Conservation (phyloP, 92 coral and sea anemone genomes). For the Epizoanthus ramosus region DNA sequence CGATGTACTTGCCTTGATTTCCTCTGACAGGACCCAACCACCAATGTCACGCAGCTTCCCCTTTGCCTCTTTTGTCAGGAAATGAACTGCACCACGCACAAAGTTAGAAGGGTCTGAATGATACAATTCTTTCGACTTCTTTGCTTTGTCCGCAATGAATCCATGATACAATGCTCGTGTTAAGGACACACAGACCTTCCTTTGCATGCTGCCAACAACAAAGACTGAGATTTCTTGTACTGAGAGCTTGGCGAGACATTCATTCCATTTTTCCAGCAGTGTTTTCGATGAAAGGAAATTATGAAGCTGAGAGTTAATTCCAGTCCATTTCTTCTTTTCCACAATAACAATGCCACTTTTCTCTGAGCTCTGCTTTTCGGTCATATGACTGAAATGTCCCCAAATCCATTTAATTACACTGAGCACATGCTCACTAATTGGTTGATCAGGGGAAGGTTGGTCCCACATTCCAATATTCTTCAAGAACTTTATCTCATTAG, state of each 20-base stretch:
- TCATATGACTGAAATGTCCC: too few relatives aligned
- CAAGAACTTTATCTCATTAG: too few relatives aligned
- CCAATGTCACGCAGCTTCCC: constrained; percentile 47
- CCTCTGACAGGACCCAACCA: constrained; percentile 50
- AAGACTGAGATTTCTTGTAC: not conserved
- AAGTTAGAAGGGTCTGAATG: constrained; percentile 32
- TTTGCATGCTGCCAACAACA: constrained; percentile 35
- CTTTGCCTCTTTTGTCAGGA: constrained; percentile 35
- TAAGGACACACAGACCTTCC: constrained; percentile 28
- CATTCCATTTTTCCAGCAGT: constrained; percentile 15
- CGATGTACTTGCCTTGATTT: constrained; percentile 37
- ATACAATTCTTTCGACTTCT: constrained; percentile 22
- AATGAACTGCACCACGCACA: constrained; percentile 36
- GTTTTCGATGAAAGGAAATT: not conserved
- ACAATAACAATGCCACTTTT: too few relatives aligned
- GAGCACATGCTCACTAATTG: too few relatives aligned
- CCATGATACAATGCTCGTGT: constrained; percentile 33
- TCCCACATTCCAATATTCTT: too few relatives aligned
- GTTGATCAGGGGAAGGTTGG: too few relatives aligned
- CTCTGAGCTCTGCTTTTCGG: too few relatives aligned
- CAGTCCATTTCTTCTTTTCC: constrained; percentile 16
- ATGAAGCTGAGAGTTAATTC: not conserved
- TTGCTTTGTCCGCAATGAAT: constrained; percentile 23
- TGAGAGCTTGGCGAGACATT: not conserved
- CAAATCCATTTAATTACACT: too few relatives aligned